Evolutionary conservation across 1,140 invertebrate species (phyloP).

Genomic region (Nylanderia fulva): DNA sequence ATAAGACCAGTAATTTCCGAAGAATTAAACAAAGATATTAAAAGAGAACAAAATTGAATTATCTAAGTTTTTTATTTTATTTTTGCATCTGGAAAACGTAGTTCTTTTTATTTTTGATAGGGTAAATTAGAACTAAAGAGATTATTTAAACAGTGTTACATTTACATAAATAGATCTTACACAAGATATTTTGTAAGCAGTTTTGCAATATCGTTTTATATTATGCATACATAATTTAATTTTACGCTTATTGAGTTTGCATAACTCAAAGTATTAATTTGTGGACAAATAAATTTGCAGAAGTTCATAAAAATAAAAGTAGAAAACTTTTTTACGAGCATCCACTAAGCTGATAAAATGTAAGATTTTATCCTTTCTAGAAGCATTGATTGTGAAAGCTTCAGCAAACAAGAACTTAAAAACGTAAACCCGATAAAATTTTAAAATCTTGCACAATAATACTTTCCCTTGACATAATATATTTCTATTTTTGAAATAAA

Average conservation of each 20-base stretch:
- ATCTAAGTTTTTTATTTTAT: not conserved
- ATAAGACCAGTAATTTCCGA: not conserved
- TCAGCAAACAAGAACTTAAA: not conserved
- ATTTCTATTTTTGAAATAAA: not conserved
- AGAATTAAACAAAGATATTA: not conserved
- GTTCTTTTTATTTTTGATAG: not conserved
- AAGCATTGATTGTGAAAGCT: not conserved
- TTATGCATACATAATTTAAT: constrained; percentile 13
- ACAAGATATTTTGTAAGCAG: not conserved
- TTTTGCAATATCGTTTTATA: not conserved
- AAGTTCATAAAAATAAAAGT: constrained; percentile 17
- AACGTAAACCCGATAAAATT: not conserved
- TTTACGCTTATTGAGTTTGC: not conserved
- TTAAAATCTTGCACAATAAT: not conserved
- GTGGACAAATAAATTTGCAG: constrained; percentile 20
- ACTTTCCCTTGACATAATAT: too few species aligned
- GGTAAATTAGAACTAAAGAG: not conserved
- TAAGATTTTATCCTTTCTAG: constrained; percentile 30
- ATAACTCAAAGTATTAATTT: not conserved
- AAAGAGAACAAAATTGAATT: constrained; percentile 12
- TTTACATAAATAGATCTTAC: not conserved
- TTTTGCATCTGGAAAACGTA: too few species aligned
- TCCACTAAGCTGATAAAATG: not conserved
- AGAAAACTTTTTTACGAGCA: constrained; percentile 11
- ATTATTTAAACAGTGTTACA: constrained; percentile 8